phyloP scores from a whole-genome alignment of 1,140 invertebrate species.

The Acromyrmex heyeri region DNA sequence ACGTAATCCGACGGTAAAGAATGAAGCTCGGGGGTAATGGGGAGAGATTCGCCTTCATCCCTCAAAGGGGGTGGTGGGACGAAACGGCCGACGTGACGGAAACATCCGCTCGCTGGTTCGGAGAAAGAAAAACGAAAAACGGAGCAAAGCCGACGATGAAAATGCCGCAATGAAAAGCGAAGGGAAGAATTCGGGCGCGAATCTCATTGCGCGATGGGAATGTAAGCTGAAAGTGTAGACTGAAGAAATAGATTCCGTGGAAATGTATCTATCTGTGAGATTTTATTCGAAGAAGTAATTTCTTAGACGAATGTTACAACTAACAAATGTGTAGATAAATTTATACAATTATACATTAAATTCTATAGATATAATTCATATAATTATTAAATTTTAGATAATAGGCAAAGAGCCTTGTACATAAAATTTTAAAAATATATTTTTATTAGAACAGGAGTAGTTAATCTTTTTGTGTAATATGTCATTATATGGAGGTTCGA shows the following conservation, averaged over 20 bases:
- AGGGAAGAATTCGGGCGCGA: not conserved
- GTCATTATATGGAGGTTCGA: no score
- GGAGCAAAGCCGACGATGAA: not conserved
- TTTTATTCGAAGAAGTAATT: not conserved
- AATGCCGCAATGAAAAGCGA: not conserved
- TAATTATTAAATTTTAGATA: slow-evolving; percentile 2
- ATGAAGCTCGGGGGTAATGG: not conserved
- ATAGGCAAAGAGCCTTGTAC: not conserved
- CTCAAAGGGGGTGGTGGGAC: not conserved
- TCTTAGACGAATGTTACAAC: not conserved
- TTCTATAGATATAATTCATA: not conserved
- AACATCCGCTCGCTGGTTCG: not conserved
- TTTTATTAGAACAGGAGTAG: no score
- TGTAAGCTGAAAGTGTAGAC: slow-evolving; percentile 1
- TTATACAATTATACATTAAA: not conserved
- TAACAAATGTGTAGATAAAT: not conserved
- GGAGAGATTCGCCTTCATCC: slow-evolving; percentile 1
- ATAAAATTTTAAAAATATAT: not conserved
- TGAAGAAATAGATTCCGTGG: not conserved
- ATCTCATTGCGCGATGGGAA: slow-evolving; percentile 7
- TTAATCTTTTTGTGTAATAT: no score
- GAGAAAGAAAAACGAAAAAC: not conserved
- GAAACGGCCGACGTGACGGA: slow-evolving; percentile 18
- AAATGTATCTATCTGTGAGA: not conserved
- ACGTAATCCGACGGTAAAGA: slow-evolving; percentile 28